Base-by-base conservation (phyloP, 2,797 vertebrate species). In the Sardinella longiceps region DNA sequence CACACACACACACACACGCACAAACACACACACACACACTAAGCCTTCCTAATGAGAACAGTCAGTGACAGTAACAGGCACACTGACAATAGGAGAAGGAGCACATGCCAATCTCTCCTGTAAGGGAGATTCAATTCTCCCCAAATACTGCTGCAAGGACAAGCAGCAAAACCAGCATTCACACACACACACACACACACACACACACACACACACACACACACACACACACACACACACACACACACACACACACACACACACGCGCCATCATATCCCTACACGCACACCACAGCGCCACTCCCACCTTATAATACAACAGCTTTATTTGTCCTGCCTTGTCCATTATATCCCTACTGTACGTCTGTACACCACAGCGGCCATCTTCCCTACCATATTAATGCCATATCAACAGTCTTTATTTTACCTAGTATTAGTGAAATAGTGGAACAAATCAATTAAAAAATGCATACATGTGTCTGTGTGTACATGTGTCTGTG, bases 31-130 rank as follows among this genome's bases (percentile, higher is more conserved):
- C 23, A 25, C 20, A 25, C 10, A 2, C 28, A 33, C 28, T 70
- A 70, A 70, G 33, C 63, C 63, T 70, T 25, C 30, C 63, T 70
- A 70, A 70, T 70, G 63, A 70, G 63, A 70, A 37, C 25, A 70
- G 63, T 70, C 25, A 70, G 63, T 70, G 63, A 15, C 30, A 33
- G 28, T 70, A 70, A 18, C 63, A 70, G 15, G 2, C 12, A 30
- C 30, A 18, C 15, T 70, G 25, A 70, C 28, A 30, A 28, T 70
- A 30, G 14, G 63, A 70, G 14, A 70, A 15, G 63, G 25, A 14
- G 28, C n/a, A 63, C 14, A 12, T 70, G 63, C 63, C 63, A 70
- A 37, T 70, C 63, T 70, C 10, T 37, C 2, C 63, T 70, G 11
- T 70, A 70, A 70, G 63, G n/a, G n/a, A n/a, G n/a, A n/a, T 5